phyloP scores from a whole-genome alignment of 2,113 vertebrate genomes.

The Eulemur macaco region DNA sequence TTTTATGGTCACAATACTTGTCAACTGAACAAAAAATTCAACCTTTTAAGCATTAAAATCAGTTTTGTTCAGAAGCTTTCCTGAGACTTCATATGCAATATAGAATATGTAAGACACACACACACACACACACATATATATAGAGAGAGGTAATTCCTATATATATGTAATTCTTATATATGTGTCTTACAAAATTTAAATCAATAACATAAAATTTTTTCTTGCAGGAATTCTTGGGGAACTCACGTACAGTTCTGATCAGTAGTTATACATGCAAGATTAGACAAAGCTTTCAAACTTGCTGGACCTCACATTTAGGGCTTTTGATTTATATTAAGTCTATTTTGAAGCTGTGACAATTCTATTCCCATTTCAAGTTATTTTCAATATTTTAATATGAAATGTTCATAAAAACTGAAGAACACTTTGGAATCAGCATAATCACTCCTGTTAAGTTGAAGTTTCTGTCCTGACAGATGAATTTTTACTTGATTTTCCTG shows the following conservation, averaged over 20 bases:
- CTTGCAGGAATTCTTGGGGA: background rate
- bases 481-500: background rate
- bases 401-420: conserved; percentile 1
- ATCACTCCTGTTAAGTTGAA: background rate
- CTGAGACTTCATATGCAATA: too few relatives aligned
- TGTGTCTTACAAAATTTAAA: background rate
- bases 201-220: background rate
- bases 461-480: background rate
- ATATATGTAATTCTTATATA: background rate
- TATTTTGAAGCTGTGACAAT: background rate
- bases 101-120: too few relatives aligned
- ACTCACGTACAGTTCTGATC: background rate
- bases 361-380: conserved; percentile 6
- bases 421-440: background rate
- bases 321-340: background rate
- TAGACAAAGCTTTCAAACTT: background rate
- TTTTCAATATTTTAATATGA: background rate
- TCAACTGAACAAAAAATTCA: too few relatives aligned
- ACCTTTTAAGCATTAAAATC: too few relatives aligned
- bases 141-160: too few relatives aligned
- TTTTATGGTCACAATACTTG: too few relatives aligned
- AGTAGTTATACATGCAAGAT: background rate
- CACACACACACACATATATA: too few relatives aligned
- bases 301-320: background rate
- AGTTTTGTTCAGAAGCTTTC: too few relatives aligned